Conservation (phyloP, 2,113 vertebrate genomes). For the Saccopteryx leptura region DNA sequence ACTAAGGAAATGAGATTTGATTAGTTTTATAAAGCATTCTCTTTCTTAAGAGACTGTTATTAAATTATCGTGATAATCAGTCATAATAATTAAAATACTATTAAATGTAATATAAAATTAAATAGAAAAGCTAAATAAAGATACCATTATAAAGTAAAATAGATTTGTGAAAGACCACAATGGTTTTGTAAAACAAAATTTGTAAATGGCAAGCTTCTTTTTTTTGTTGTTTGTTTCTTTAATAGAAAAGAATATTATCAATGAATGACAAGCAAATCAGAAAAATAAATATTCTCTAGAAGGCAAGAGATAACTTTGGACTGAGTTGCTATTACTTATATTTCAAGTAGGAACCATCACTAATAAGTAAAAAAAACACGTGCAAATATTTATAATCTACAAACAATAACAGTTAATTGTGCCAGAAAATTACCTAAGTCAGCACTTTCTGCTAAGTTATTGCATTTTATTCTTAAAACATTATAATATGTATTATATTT, state of each 20-base stretch:
- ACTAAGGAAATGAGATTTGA: slow-evolving; percentile 70
- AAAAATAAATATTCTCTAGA: slow-evolving; percentile 48
- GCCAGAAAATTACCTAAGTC: slow-evolving; percentile 4
- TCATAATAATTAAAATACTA: slow-evolving; percentile 77
- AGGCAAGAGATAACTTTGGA: slow-evolving; percentile 37
- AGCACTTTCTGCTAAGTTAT: neutral
- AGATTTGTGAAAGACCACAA: slow-evolving; percentile 39
- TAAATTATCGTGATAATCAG: slow-evolving; percentile 75
- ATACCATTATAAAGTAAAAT: slow-evolving; percentile 62
- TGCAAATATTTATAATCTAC: slow-evolving; percentile 1
- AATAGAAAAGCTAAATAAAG: slow-evolving; percentile 74
- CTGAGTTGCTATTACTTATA: neutral
- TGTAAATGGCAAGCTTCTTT: slow-evolving; percentile 30
- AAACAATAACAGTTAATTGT: neutral
- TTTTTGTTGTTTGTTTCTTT: slow-evolving; percentile 21
- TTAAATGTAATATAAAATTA: slow-evolving; percentile 75
- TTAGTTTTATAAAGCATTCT: slow-evolving; percentile 56
- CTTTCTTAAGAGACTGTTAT: slow-evolving; percentile 67
- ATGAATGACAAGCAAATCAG: slow-evolving; percentile 8
- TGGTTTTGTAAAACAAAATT: slow-evolving; percentile 49
- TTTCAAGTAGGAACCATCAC: slow-evolving; percentile 1
- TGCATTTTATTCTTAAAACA: slow-evolving; percentile 36
- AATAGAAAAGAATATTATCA: slow-evolving; percentile 36
- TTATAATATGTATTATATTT: slow-evolving; percentile 5
- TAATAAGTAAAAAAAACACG: slow-evolving; percentile 10